Base-by-base conservation (phyloP, 2,888 invertebrate genomes). In the Didymodactylos carnosus region DNA sequence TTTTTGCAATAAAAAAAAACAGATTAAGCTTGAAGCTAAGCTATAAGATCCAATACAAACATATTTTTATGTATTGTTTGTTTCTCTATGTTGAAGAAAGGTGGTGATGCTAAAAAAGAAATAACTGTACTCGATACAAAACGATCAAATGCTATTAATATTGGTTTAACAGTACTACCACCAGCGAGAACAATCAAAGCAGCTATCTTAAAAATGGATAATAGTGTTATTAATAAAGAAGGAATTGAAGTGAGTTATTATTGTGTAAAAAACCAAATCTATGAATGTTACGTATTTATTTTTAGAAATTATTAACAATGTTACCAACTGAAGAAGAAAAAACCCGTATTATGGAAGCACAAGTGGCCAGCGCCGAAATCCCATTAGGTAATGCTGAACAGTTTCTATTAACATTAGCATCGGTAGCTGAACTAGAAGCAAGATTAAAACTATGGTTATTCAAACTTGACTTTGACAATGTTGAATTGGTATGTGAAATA, bases 141-240 rank as follows among this genome's bases (percentile, higher is more conserved):
- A 83, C 87, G 98, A 77, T 98, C 98, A 11, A 98, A 98, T 83
- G 95, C 94, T 53, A 98, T 99, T 79, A 98, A 98, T 83, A 99
- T 99, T 79, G 95, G 95, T 23, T 91, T 99, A 90, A 99, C 97
- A 29, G 97, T 95, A 82, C 86, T 99, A 77, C 98, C 98, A 3
- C 95, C 95, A 0, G 92, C 95, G 0, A 88, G 94, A 77, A 92
- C 95, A 11, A 99, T 99, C 77, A 97, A 97, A 83, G 91, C 94
- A n/a, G 98, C 97, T 39, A 86, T 86, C 72, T 86, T 98, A 83
- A 99, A 98, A 85, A 99, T 99, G 94, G 98, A 99, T 83, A 91
- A 92, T 2, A 92, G 94, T 1, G 93, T 98, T 70, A 91, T 99
- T 84, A 98, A 94, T 78, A 87, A 94, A 78, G 98, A 99, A 84